Percentiles rank a stretch among this genome's conserved stretches.
Conservation (phyloP, 2,797 vertebrate species). For the Acridotheres tristis region DNA sequence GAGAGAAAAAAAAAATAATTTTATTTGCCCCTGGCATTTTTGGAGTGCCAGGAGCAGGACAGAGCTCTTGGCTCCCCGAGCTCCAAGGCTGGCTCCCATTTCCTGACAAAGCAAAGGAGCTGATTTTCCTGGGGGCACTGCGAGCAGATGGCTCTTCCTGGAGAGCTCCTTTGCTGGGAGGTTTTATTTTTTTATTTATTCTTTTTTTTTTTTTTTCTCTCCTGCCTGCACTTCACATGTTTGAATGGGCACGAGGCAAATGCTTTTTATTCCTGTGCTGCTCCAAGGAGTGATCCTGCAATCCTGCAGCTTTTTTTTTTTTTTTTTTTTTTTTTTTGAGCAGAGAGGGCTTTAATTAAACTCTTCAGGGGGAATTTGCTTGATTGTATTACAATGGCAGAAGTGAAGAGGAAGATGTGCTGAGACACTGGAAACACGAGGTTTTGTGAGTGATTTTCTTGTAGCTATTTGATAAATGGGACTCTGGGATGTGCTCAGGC, state of each 20-base stretch:
- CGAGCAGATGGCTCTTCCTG: background rate
- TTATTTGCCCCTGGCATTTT: background rate
- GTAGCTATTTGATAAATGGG: background rate
- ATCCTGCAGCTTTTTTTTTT: background rate
- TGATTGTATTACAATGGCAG: background rate
- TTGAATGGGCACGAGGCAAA: background rate
- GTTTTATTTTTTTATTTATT: background rate
- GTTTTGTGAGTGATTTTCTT: background rate
- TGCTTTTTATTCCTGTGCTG: background rate
- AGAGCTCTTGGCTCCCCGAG: background rate
- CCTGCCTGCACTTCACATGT: background rate
- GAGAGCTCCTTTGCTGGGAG: background rate
- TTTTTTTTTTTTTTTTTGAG: background rate
- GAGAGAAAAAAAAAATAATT: too few species aligned
- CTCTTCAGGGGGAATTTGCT: background rate
- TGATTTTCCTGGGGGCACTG: background rate
- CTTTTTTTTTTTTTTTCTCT: background rate
- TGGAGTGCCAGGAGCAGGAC: background rate
- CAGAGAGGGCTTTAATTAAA: background rate
- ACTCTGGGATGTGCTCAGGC: background rate
- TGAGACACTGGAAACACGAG: background rate
- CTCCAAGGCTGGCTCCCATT: background rate
- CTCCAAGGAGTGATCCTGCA: background rate
- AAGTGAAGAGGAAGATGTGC: background rate
- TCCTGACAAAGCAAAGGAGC: background rate